phyloP scores from a whole-genome alignment of 2,797 vertebrate species.

The Acipenser ruthenus region DNA sequence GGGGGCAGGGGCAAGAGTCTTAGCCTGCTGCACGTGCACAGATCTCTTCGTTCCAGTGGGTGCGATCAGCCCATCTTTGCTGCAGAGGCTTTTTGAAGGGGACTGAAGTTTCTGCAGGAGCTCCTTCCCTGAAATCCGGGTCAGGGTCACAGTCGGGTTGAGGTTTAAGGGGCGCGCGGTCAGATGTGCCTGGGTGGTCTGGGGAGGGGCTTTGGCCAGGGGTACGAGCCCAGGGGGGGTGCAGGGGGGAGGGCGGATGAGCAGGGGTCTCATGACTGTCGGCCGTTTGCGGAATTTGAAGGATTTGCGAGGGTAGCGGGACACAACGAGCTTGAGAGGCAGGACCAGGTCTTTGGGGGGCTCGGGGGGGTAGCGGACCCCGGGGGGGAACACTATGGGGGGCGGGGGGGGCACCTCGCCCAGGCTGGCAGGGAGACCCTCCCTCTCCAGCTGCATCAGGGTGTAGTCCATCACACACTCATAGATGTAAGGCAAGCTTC shows the following conservation, averaged over 20 bases:
- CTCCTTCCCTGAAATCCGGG: constrained; percentile 29
- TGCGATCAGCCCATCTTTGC: not conserved
- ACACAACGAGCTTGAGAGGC: constrained; percentile 43
- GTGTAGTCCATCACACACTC: constrained; percentile 22
- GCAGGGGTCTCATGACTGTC: too few species aligned
- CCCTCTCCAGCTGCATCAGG: not conserved
- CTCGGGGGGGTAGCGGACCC: constrained; percentile 14
- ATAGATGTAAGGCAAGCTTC: too few species aligned
- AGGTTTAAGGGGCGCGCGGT: constrained; percentile 18
- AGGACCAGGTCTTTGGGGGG: constrained; percentile 24
- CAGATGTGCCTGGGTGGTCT: constrained; percentile 5
- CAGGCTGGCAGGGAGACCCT: not conserved
- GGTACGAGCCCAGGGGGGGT: constrained; percentile 43
- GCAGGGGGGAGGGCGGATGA: constrained; percentile 18
- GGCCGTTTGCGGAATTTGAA: not conserved
- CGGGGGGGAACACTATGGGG: constrained; percentile 30
- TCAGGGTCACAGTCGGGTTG: not conserved
- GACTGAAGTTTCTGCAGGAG: not conserved
- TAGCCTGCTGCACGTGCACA: too few species aligned
- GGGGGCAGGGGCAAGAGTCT: not conserved
- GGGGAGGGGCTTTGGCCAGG: constrained; percentile 29
- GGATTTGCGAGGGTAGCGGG: not conserved
- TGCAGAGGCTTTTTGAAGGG: constrained; percentile 16
- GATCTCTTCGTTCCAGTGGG: too few species aligned
- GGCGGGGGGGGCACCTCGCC: not conserved